Evolutionary conservation across 2,797 vertebrate genomes (phyloP), one percentile per base, ranked within the genome.

Genomic region (Sparus aurata): DNA sequence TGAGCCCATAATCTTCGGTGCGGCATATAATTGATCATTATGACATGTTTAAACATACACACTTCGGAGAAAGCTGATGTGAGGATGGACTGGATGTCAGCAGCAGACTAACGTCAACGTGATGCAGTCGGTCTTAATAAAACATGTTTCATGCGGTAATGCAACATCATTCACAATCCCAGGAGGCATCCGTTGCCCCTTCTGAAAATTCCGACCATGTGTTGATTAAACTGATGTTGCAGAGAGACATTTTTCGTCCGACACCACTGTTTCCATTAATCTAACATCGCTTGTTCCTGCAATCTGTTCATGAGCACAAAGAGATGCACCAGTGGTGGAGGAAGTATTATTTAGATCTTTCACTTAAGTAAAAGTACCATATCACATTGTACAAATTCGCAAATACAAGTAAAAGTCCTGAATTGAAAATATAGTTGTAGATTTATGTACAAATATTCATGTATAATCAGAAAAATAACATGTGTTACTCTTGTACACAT

Each of bases 91-190:
- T 43, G 43, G 1, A 6, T 46, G 47, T 38, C 27, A 60, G 43
- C 0, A 15, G 27, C 2, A 50, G 23, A 62, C 20, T 20, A 22
- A 62, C 22, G 59, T 69, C 67, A 16, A 58, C 53, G 38, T 62
- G 6, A 72, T 43, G 63, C 66, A 73, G 45, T 25, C 12, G 53
- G 38, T 76, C 0, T 52, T 13, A 79, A 46, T 15, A 27, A 61
- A 70, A 45, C 7, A 18, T 1, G 7, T 27, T 50, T 55, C 55
- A 76, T 62, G 49, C 38, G 1, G 38, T 38, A 38, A 72, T 16
- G 16, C 2, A 20, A 62, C 41, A 25, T 54, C 75, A 69, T 43
- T 20, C 53, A 64, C 12, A 16, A 1, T n/a, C 63, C 22, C 38
- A 38, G 38, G 38, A 38, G 38, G 10, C 38, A 38, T 34, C 34